Evolutionary conservation across 2,113 vertebrate genomes (phyloP), one percentile per base, ranked within the genome.

Genomic region (Romanogobio albipinnatus): DNA sequence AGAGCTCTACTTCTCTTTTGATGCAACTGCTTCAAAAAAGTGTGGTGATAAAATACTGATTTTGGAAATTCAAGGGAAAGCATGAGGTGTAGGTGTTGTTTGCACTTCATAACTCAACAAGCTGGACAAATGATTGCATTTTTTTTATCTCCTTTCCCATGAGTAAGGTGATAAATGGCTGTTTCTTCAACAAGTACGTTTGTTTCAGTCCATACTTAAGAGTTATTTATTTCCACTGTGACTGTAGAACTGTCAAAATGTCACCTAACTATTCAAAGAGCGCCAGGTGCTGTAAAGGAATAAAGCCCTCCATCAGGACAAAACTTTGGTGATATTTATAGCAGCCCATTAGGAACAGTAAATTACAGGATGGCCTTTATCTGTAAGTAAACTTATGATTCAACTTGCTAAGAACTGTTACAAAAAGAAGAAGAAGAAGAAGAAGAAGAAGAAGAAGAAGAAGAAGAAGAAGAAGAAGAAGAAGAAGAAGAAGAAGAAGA

Each of bases 21-120:
- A 19, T 87, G 59, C 10, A 47, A 80, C 29, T 9, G 53, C 85
- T 90, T 49, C 29, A 68, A 47, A 79, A 68, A n/a, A 45, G 74
- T 73, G 83, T 59, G 59, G 76, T 91, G 86, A 91, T 92, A 88
- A 87, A 91, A 89, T 86, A 90, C 88, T 90, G 90, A 91, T 91
- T 76, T 64, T 56, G 1, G 70, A 64, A 86, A 88, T 82, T 88
- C 86, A 89, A 58, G 68, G 61, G n/a, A 56, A 66, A 84, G 76
- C 39, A 79, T 47, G 17, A 66, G 22, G 14, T 81, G 49, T 81
- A 87, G 76, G 73, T 64, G 83, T 24, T 84, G 70, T 71, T 78
- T 68, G 33, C 36, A 61, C 75, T 83, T 29, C 9, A 39, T 86
- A 87, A 86, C 77, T 77, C 82, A 84, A 77, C 53, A 86, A 61